Conservation (phyloP, 2,797 vertebrate species). For the Poecilia velifera region DNA sequence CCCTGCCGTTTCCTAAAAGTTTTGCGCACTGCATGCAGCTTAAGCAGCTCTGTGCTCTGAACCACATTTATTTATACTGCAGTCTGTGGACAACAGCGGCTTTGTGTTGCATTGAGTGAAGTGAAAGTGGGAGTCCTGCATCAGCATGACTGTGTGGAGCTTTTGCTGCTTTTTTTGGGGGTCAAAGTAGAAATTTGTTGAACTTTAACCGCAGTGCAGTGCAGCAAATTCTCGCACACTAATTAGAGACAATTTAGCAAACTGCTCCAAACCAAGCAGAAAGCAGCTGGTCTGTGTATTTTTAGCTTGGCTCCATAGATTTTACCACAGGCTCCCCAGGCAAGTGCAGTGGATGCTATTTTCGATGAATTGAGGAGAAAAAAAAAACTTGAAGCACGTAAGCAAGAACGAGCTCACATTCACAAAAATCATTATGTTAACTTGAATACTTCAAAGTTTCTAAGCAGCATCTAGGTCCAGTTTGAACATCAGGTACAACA, state of each 20-base stretch:
- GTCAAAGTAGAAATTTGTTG: not conserved
- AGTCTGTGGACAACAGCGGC: not conserved
- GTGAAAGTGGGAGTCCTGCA: not conserved
- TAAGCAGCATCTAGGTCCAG: not conserved
- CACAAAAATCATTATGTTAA: not conserved
- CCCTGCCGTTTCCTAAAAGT: not conserved
- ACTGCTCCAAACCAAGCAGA: not conserved
- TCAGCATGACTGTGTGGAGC: not conserved
- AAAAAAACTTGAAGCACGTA: not conserved
- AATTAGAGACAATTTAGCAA: slow-evolving; percentile 1
- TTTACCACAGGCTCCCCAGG: not conserved
- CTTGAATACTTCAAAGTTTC: slow-evolving; percentile 4
- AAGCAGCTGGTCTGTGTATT: not conserved
- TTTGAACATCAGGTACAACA: slow-evolving; percentile 8
- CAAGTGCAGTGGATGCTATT: not conserved
- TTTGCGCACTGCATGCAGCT: not conserved
- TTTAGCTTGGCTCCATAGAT: not conserved
- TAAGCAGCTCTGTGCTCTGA: not conserved
- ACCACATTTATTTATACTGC: not conserved
- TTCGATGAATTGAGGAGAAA: not conserved
- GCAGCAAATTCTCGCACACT: not conserved
- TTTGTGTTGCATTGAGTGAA: not conserved
- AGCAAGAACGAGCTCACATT: not conserved
- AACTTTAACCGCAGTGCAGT: not conserved
- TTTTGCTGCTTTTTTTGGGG: not conserved